A percentile compares a stretch with the other conserved stretches of the same genome.
phyloP scores from a whole-genome alignment of 2,888 invertebrate species.

The Spodoptera littoralis region DNA sequence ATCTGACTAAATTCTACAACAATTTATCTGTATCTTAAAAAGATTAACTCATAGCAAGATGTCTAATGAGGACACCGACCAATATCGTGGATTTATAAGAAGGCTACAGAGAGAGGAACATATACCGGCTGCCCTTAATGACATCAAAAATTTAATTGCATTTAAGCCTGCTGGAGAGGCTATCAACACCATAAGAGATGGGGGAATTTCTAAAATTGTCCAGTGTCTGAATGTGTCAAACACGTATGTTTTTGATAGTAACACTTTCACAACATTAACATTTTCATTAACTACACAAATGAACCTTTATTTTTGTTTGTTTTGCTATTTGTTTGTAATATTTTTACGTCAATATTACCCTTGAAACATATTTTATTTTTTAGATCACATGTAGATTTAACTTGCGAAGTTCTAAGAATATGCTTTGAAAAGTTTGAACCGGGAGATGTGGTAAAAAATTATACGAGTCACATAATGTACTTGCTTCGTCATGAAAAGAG shows the following conservation, averaged over 20 bases:
- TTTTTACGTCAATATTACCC: background rate
- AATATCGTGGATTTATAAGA: constrained; percentile 68
- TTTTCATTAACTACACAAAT: too few relatives aligned
- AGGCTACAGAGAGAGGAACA: constrained; percentile 74
- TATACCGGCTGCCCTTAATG: constrained; percentile 72
- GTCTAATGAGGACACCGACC: constrained; percentile 67
- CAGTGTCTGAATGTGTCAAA: constrained; percentile 89
- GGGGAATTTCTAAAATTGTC: constrained; percentile 89
- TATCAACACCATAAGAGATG: constrained; percentile 66
- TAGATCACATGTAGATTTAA: constrained; percentile 58
- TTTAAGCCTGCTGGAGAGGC: constrained; percentile 73
- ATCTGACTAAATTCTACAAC: background rate
- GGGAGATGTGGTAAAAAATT: constrained; percentile 89
- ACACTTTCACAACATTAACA: too few relatives aligned
- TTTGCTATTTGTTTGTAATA: background rate
- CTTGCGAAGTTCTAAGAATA: constrained; percentile 62
- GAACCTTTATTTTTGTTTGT: background rate
- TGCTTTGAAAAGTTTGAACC: constrained; percentile 89
- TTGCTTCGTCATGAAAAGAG: constrained; percentile 90
- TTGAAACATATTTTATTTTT: constrained; percentile 16
- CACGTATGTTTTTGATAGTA: constrained; percentile 64
- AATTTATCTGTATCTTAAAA: constrained; percentile 9
- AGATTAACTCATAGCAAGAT: constrained; percentile 49
- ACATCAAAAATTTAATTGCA: constrained; percentile 76
- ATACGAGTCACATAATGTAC: constrained; percentile 89